Conservation (phyloP, 2,797 vertebrate species). For the Falco cherrug region DNA sequence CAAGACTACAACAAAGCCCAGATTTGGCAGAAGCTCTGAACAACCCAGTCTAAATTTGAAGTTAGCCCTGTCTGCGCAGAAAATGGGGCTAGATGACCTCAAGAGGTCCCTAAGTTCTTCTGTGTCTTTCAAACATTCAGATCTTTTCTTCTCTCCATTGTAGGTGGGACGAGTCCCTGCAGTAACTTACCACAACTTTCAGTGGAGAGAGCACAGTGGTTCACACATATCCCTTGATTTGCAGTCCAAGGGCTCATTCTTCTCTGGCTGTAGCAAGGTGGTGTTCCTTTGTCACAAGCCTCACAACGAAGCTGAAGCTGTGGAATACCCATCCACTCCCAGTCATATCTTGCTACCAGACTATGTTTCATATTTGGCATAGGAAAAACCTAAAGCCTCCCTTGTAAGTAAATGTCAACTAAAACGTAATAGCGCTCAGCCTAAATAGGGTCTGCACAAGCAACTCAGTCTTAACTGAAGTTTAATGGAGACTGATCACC, state of each 20-base stretch:
- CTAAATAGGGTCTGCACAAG: not conserved
- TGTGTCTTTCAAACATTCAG: not conserved
- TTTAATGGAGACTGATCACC: not conserved
- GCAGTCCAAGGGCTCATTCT: not conserved
- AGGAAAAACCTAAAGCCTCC: not conserved
- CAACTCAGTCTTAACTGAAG: not conserved
- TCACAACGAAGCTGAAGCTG: not conserved
- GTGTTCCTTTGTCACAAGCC: not conserved
- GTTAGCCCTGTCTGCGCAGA: not conserved
- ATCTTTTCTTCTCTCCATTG: not conserved
- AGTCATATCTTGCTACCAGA: not conserved
- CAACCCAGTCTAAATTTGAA: not conserved
- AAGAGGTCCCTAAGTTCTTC: not conserved
- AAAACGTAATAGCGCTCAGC: not conserved
- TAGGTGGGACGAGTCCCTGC: not conserved
- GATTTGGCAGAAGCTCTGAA: not conserved
- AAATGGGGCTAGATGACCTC: not conserved
- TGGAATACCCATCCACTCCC: not conserved
- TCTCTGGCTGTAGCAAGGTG: not conserved
- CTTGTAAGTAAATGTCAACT: not conserved
- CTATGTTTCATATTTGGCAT: not conserved
- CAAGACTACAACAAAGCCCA: not conserved
- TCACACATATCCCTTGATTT: not conserved
- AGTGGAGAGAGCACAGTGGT: not conserved
- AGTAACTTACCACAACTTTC: not conserved